These are phyloP conservation scores for Helleia helle DNA, from an alignment of 2,888 invertebrate species.

Conservation along the genomic window DNA sequence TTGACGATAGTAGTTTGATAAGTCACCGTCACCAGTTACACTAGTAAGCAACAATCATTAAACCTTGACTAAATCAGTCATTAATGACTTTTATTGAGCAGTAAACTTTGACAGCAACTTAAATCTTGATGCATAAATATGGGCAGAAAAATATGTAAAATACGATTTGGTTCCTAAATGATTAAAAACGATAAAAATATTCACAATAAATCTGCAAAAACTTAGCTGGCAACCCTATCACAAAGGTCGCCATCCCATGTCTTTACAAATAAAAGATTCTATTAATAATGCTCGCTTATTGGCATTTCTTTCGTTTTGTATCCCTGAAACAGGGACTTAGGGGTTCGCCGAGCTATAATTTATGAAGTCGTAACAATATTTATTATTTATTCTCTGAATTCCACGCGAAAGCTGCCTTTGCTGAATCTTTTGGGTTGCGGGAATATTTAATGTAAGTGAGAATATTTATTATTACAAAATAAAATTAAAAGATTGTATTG, in stretches of 20 bases:
- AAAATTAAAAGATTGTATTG: no score
- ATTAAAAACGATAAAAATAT: neutral
- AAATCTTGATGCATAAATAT: no score
- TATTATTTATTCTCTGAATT: conserved; percentile 27
- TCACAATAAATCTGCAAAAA: no score
- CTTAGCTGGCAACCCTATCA: conserved; percentile 15
- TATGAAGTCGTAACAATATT: conserved; percentile 27
- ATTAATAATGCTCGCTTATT: conserved; percentile 26
- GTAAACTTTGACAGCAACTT: no score
- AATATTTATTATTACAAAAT: conserved; percentile 13
- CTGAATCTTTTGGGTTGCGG: conserved; percentile 11
- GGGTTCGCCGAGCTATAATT: conserved; percentile 24
- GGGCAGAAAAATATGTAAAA: no score
- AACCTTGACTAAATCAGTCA: no score
- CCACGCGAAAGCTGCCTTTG: conserved; percentile 14
- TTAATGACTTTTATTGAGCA: no score
- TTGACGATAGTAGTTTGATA: no score
- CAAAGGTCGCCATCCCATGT: conserved; percentile 18
- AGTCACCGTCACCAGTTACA: no score
- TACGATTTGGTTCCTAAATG: no score
- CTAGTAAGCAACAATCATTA: no score
- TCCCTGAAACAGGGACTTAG: conserved; percentile 17
- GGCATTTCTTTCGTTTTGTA: conserved; percentile 19
- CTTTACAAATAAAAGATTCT: conserved; percentile 23
- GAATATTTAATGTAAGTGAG: conserved; percentile 10